Conservation (phyloP, 2,113 vertebrate species). For the Callipepla squamata region DNA sequence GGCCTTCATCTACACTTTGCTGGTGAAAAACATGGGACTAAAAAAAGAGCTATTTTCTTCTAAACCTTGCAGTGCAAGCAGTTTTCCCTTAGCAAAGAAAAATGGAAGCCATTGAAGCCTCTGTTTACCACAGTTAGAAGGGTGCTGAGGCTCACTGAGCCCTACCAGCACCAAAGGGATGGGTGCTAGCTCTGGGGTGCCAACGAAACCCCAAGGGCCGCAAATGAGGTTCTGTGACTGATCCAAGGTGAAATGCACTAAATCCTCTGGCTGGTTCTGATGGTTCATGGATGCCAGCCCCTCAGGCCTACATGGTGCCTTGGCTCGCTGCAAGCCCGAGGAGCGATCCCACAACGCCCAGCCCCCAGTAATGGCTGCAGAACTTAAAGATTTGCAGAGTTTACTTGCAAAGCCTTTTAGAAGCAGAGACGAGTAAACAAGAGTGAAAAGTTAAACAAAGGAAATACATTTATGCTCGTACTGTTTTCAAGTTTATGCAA, state of each 20-base stretch:
- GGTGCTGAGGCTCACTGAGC: neutral
- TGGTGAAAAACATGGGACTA: neutral
- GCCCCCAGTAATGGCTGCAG: constrained; percentile 49
- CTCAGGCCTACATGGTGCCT: neutral
- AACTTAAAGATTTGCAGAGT: constrained; percentile 75
- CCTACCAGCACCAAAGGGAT: neutral
- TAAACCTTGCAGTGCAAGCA: neutral
- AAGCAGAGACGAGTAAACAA: constrained; percentile 78
- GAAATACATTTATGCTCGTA: constrained; percentile 78
- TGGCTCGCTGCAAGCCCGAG: neutral
- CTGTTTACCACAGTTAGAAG: neutral
- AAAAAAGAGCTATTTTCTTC: neutral
- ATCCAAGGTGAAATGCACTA: neutral
- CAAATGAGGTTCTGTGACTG: neutral
- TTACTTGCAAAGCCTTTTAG: constrained; percentile 82
- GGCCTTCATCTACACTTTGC: neutral
- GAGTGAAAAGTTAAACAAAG: constrained; percentile 77
- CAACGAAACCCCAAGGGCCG: neutral
- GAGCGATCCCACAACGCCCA: constrained; percentile 31
- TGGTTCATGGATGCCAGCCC: neutral
- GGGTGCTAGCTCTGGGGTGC: neutral
- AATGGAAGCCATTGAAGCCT: neutral
- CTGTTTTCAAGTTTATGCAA: constrained; percentile 79
- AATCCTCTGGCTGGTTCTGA: neutral
- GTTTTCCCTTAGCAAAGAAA: neutral